Evolutionary conservation across 2,888 invertebrate genomes (phyloP).

Genomic region (Micoletzkya japonica): DNA sequence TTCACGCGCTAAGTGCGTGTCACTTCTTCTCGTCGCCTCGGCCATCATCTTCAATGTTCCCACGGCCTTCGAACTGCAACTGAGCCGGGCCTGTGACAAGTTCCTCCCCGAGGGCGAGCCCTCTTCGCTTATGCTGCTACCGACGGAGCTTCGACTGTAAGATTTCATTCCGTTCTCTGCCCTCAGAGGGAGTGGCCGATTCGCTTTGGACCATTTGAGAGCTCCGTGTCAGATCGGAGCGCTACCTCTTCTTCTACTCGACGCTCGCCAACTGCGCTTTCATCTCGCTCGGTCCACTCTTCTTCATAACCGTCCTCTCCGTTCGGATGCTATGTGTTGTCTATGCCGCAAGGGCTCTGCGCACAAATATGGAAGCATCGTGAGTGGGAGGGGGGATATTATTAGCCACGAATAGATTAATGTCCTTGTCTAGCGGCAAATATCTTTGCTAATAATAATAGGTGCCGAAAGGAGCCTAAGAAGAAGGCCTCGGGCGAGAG

Average conservation of each 20-base stretch:
- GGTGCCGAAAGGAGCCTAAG: not conserved
- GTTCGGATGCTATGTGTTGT: conserved; percentile 21
- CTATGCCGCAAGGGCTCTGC: conserved; percentile 11
- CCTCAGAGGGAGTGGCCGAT: not conserved
- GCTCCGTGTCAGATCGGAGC: not conserved
- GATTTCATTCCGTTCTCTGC: not conserved
- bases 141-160: not conserved
- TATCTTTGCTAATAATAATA: too few relatives aligned
- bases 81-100: not conserved
- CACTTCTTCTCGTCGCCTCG: not conserved
- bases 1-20: not conserved
- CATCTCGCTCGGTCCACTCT: conserved; percentile 15
- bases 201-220: not conserved
- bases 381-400: not conserved
- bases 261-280: conserved; percentile 4
- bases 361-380: conserved; percentile 6
- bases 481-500: conserved; percentile 13
- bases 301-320: conserved; percentile 12
- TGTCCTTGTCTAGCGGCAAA: not conserved
- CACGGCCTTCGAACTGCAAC: conserved; percentile 20
- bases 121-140: not conserved
- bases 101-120: not conserved
- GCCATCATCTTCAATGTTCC: conserved; percentile 13
- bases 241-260: conserved; percentile 15
- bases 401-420: not conserved